Evolutionary conservation across 2,888 invertebrate species (phyloP).

Genomic region (Himalopsyche japonica): DNA sequence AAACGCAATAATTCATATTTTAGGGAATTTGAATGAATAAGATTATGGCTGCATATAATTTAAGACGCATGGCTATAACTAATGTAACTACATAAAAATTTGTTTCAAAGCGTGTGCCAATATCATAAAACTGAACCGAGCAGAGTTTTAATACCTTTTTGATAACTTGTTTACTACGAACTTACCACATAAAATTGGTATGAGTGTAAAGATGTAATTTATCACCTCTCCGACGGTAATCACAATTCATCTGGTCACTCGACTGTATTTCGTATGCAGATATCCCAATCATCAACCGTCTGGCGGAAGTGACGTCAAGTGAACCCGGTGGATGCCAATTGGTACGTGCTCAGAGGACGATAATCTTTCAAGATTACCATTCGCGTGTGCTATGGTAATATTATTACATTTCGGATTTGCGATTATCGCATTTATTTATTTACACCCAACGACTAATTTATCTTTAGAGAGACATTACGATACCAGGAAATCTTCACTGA

Average conservation of each 20-base stretch:
- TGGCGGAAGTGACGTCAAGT: constrained; percentile 2
- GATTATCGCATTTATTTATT: background rate
- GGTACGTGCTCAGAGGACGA: background rate
- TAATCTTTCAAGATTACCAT: background rate
- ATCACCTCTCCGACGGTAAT: background rate
- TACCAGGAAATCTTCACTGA: background rate
- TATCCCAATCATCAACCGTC: background rate
- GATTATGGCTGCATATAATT: too few relatives aligned
- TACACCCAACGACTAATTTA: background rate
- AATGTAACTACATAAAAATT: too few relatives aligned
- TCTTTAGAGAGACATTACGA: background rate
- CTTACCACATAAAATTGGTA: background rate
- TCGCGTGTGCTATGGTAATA: background rate
- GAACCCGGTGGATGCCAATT: background rate
- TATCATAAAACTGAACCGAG: too few relatives aligned
- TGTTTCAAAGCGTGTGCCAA: too few relatives aligned
- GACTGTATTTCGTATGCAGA: background rate
- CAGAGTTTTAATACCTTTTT: too few relatives aligned
- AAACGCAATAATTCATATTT: too few relatives aligned
- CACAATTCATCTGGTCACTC: background rate
- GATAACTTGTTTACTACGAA: background rate
- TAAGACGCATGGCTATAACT: too few relatives aligned
- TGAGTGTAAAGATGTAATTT: background rate
- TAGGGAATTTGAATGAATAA: too few relatives aligned
- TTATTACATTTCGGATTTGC: background rate